Base-by-base conservation (phyloP, 2,888 invertebrate species). In the Agelastica alni region DNA sequence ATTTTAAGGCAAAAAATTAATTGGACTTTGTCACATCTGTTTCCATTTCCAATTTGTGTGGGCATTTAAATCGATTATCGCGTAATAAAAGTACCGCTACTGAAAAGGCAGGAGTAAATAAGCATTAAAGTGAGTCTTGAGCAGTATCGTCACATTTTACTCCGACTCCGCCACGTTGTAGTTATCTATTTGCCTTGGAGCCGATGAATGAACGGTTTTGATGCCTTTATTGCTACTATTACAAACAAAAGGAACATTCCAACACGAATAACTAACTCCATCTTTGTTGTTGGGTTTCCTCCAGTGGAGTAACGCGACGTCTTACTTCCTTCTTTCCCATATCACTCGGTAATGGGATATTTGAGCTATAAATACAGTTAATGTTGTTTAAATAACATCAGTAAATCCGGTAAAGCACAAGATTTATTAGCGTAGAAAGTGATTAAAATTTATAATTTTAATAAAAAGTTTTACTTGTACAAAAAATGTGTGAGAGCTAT, bases 201-300 rank as follows among this genome's bases (percentile, higher is more conserved):
- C 65, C 72, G 71, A 71, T 73, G 73, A 73, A 73, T 73, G 73
- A 72, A 73, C 71, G 67, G 71, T 73, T 72, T 72, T 72, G 71
- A 70, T 72, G 69, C 68, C 71, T 71, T 73, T 73, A 72, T 72
- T 73, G 71, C 71, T 70, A 70, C 71, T 70, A 69, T 70, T 70
- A 70, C 70, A 72, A 71, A 72, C 71, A 71, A 72, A 73, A 70
- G 69, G 67, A 63, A 70, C 69, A 70, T 70, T 71, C 71, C 70
- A 49, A 57, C 69, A 67, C 68, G 62, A 64, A 67, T 67, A 60
- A n/a, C n/a, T n/a, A n/a, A 63, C 64, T 63, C 63, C 68, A 61
- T 67, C 68, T 67, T 66, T 66, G 66, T 69, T 67, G 65, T 34
- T 34, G 16, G 52, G 32, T 48, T 51, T 43, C 18, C 54, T 43